phyloP scores from a whole-genome alignment of 2,113 vertebrate species.

The Elgaria multicarinata region DNA sequence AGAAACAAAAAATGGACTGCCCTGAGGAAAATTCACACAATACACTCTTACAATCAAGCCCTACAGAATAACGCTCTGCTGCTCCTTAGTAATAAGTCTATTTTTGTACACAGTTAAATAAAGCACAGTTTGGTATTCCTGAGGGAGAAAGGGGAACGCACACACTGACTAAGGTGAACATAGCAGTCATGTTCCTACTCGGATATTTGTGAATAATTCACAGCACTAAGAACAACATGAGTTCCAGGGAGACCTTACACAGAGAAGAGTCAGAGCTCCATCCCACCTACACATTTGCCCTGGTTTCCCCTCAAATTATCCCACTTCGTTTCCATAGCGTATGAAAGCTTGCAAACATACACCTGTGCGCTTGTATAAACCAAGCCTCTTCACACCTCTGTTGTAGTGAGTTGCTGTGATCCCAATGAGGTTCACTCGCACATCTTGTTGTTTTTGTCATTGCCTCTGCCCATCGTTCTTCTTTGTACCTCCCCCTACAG shows the following conservation, averaged over 20 bases:
- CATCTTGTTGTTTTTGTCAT: no score
- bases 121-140: background rate
- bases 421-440: no score
- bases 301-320: no score
- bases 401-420: no score
- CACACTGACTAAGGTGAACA: background rate
- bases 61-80: background rate
- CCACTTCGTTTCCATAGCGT: no score
- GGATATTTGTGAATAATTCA: background rate
- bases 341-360: no score
- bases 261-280: background rate
- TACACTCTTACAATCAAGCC: conserved; percentile 12
- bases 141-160: background rate
- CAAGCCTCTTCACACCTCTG: no score
- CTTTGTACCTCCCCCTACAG: no score
- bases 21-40: background rate
- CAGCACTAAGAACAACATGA: background rate
- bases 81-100: background rate
- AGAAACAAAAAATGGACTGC: background rate
- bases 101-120: background rate
- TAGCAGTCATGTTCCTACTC: background rate
- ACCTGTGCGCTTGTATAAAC: no score
- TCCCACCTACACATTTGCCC: no score
- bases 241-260: background rate
- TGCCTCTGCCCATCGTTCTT: no score